phyloP scores from a whole-genome alignment of 1,140 invertebrate genomes.

The Drosophila sp. region DNA sequence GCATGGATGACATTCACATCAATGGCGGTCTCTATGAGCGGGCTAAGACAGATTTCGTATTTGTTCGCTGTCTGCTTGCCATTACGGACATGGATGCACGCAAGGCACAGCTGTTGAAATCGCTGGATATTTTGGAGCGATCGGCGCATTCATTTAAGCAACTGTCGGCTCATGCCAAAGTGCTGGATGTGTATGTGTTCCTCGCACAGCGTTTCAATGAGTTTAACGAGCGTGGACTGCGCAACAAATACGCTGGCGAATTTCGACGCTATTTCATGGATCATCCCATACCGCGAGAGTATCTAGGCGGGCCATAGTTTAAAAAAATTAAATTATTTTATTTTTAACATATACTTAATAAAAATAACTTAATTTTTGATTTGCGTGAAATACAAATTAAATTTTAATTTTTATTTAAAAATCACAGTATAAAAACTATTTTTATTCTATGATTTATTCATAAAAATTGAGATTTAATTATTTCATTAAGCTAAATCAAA shows the following conservation, averaged over 20 bases:
- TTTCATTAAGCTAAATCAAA: too few relatives aligned
- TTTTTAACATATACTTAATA: background rate
- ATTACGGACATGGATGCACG: conserved; percentile 85
- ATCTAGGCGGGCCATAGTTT: conserved; percentile 69
- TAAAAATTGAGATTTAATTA: too few relatives aligned
- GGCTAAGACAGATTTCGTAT: conserved; percentile 86
- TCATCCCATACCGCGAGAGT: conserved; percentile 85
- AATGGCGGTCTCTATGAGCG: conserved; percentile 93
- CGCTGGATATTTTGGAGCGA: conserved; percentile 87
- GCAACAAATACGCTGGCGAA: conserved; percentile 90
- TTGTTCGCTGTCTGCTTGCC: conserved; percentile 89
- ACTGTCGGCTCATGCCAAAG: conserved; percentile 89
- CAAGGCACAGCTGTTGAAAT: conserved; percentile 87
- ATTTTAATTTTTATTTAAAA: too few relatives aligned
- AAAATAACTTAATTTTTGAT: too few relatives aligned
- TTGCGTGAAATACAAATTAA: too few relatives aligned
- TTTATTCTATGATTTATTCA: too few relatives aligned
- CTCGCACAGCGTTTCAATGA: conserved; percentile 89
- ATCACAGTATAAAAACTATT: too few relatives aligned
- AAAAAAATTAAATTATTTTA: too few relatives aligned
- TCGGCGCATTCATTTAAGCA: conserved; percentile 89
- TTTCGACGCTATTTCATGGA: conserved; percentile 89
- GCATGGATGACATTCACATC: conserved; percentile 90
- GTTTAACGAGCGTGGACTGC: conserved; percentile 87
- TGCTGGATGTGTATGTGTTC: conserved; percentile 88